Evolutionary conservation across 2,888 invertebrate species (phyloP), one percentile per base, ranked within the genome.

Genomic region (Polyommatus icarus): DNA sequence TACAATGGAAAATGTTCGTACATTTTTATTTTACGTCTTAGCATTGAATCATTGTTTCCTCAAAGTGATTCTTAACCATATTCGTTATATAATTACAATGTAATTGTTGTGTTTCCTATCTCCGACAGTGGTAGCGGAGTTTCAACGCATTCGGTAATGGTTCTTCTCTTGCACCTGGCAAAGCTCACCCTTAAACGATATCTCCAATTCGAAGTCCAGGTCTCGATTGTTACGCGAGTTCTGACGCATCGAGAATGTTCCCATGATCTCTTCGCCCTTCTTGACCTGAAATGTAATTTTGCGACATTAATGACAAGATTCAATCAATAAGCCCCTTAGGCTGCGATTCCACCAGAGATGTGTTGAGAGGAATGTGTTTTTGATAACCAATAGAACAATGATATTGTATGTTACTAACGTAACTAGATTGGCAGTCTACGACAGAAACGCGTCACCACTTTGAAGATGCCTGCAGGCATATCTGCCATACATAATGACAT

Each of bases 221-320:
- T 99, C 99, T 76, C 99, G 96, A 92, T 98, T 98, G 93, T 99
- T 99, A 80, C 98, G 96, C 79, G 97, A 97, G 93, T 99, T 99
- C 72, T 99, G 99, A 83, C 97, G 97, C 97, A 99, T 98, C 77
- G 96, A 96, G 90, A 99, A 99, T 8, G 96, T 96, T 40, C 99
- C 99, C 77, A 95, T 96, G 79, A 99, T 96, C 89, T 98, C 98
- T 89, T 99, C 99, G 78, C 97, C 97, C 86, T 98, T 98, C 89
- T 99, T 99, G 57, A 98, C 94, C 94, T 94, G 89, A 0, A 81
- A 80, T 29, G 6, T 20, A 61, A 54, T 71, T 20, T 15, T 40
- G 36, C 36, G 1, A 36, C 36, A 36, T 36, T 36, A 36, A 0
- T 36, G 36, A 36, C 7, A 36, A 36, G 36, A 36, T 36, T 36